Base-by-base conservation (phyloP, 2,888 invertebrate genomes). In the Hydrotaea diabolus region DNA sequence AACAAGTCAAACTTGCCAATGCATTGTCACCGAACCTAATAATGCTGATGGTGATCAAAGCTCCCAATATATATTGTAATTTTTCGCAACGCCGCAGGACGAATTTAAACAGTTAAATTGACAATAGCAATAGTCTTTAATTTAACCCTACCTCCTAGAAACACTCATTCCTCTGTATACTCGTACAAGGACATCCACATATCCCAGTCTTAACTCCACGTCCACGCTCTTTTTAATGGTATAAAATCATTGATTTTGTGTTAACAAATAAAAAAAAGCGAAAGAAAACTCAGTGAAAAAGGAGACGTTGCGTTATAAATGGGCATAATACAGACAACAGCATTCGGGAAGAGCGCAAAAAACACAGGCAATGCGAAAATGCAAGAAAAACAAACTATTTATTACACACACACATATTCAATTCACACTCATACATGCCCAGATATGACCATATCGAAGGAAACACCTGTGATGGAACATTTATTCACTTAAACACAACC, bases 381-480 rank as follows among this genome's bases (percentile, higher is more conserved):
- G 15, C 23, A 59, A 59, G 49, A 49, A 49, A 49, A 59, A 23
- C 59, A 23, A 26, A 2, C 43, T 0, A 46, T 69, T 13, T 11
- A 43, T 21, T 36, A 17, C 31, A 21, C 5, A 39, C 39, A 43
- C 19, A 43, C 13, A 46, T 46, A 36, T n/a, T n/a, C n/a, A n/a
- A n/a, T n/a, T n/a, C 64, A 64, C 36, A n/a, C 36, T 36, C 17
- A 26, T 23, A 15, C 59, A 17, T n/a, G 7, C 36, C 31, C 31
- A 7, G 31, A 31, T 31, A 31, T 31, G 23, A 26, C 2, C 13
- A 59, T 59, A 13, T 26, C 26, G 15, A 31, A 26, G 31, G 36
- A 31, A 64, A 36, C 64, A 64, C 64, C 64, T 64, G 64, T 36
- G 36, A n/a, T 4, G 8, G 64, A 64, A 64, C 64, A 64, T 64